Base-by-base conservation (phyloP, 2,888 invertebrate species). In the Eubasilissa splendida region DNA sequence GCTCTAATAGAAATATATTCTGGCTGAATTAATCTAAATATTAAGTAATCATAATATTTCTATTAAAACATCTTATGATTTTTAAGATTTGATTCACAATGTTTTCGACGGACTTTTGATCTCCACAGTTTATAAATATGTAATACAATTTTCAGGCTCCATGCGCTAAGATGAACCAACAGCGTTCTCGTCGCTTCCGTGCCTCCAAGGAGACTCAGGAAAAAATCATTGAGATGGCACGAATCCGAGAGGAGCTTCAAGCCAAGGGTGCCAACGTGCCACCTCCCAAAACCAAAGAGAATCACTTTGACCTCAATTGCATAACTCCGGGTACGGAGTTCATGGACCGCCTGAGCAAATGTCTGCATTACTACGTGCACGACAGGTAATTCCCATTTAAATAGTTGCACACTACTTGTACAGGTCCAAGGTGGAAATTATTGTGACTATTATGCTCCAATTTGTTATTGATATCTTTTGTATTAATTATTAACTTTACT, bases 291-390 rank as follows among this genome's bases (percentile, higher is more conserved):
- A 93, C 95, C 0, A 96, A 97, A 86, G 96, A 94, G 85, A 96
- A 96, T 63, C 98, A 99, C 89, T 99, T 99, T 88, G 99, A 99
- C 88, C 98, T 98, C 78, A 99, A 99, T 88, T 99, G 99, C 87
- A 99, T 99, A 86, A 99, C 99, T 0, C 99, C 99, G 0, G 99
- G 99, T n/a, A 99, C 99, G 7, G 97, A 97, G 0, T 99, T 99
- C 87, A 99, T 99, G 98, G 96, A 96, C 85, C 91, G 96, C 59
- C 91, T 99, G 79, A 97, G 96, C 88, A 91, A 94, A 88, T 92
- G 97, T 89, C 89, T 97, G 88, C 93, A 94, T 90, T 97, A 96
- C 88, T 97, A 97, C 86, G 93, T 97, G 84, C 96, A 97, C 88
- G 96, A 97, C 84, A 90, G 93, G 88, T 79, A 50, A 70, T 7